Evolutionary conservation across 1,140 invertebrate genomes (phyloP).

Genomic region (Pseudobourletiella spinata): DNA sequence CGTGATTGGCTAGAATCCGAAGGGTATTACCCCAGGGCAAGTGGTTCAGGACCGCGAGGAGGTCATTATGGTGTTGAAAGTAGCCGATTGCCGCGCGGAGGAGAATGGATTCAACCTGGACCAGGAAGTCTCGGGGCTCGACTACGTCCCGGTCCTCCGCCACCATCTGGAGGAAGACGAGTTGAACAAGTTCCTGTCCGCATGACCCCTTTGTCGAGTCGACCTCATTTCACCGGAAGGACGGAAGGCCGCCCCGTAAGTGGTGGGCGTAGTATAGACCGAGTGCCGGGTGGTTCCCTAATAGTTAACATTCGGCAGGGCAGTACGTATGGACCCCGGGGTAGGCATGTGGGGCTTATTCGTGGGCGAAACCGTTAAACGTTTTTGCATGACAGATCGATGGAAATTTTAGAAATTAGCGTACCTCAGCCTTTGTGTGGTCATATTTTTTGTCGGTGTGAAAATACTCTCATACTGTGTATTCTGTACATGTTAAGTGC

Average conservation of each 20-base stretch:
- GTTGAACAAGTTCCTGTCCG: slow-evolving; percentile 13
- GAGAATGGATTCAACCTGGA: slow-evolving; percentile 9
- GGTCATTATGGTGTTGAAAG: background rate
- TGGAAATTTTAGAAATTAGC: too few relatives aligned
- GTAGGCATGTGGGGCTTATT: slow-evolving; percentile 1
- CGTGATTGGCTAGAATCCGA: slow-evolving; percentile 81
- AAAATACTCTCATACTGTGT: background rate
- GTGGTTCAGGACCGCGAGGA: background rate
- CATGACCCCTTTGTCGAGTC: slow-evolving; percentile 8
- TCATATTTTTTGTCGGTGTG: background rate
- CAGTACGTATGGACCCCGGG: slow-evolving; percentile 2
- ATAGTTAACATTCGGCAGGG: slow-evolving; percentile 32
- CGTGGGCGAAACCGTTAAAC: background rate
- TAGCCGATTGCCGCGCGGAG: background rate
- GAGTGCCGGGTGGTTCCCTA: slow-evolving; percentile 17
- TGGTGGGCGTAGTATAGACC: slow-evolving; percentile 21
- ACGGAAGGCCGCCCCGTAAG: background rate
- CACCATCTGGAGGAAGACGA: slow-evolving; percentile 1
- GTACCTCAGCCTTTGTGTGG: too few relatives aligned
- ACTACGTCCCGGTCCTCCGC: background rate
- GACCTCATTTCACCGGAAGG: slow-evolving; percentile 8
- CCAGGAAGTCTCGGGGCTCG: background rate
- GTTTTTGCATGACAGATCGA: too few relatives aligned
- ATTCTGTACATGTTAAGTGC: background rate
- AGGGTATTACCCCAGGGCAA: slow-evolving; percentile 17